Evolutionary conservation across 1,140 invertebrate genomes (phyloP), one percentile per base, ranked within the genome.

Genomic region (Neuroterus valhalla): DNA sequence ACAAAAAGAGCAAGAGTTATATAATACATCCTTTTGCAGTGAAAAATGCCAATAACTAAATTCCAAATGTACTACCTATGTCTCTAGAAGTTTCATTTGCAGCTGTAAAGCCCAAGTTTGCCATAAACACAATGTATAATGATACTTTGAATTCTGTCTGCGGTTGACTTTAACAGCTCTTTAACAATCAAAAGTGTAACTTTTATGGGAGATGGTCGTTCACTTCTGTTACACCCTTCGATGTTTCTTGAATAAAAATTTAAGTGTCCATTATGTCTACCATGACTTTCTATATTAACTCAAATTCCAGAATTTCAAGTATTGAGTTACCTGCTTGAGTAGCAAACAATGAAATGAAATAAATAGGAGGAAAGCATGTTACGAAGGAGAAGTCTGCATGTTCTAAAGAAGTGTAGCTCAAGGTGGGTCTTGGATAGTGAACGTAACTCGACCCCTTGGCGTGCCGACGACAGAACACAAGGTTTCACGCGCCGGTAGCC

Each of bases 401-500:
- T 14, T 55, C 1, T 31, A 62, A 31, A 0, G n/a, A 31, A 31
- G 2, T 19, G 21, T 12, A 62, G 21, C 23, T 31, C 15, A 26
- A 23, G 19, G 52, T 55, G 52, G 52, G 21, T 62, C 52, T 62
- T 8, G 52, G 26, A 62, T 31, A 62, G 52, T 2, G 19, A 62
- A 62, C 21, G 55, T 38, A 62, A 62, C 55, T 62, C 23, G 55
- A 62, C 31, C 23, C 55, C 12, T 12, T 62, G 19, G 21, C 21
- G 11, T 38, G 55, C 55, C 8, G 21, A 62, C 26, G 55, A 62
- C 55, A 62, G 55, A 62, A 62, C 55, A 62, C 31, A 62, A 62
- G 55, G 55, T 62, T 62, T 62, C 55, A 62, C 55, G 55, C 55
- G 55, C 55, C 55, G 55, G 23, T 62, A 15, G 55, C 55, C 31